These are phyloP conservation scores for Dicrurus megarhynchus DNA, from an alignment of 2,113 vertebrate genomes.

Conservation along the genomic window DNA sequence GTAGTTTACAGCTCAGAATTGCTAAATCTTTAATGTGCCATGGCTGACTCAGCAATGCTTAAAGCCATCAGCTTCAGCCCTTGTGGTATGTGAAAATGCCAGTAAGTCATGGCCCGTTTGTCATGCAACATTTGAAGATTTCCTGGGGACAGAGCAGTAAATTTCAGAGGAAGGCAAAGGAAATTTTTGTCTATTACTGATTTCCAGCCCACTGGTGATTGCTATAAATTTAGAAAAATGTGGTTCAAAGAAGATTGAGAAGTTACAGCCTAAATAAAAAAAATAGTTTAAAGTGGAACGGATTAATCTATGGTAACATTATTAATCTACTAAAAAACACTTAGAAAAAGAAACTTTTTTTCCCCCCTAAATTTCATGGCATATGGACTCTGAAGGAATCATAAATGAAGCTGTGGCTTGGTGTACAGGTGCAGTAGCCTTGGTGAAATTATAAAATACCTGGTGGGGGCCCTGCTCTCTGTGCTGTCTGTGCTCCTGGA, in stretches of 20 bases:
- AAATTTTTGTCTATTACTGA: background rate
- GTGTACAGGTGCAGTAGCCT: background rate
- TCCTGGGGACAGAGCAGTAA: conserved; percentile 5
- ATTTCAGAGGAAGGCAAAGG: background rate
- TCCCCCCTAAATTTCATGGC: background rate
- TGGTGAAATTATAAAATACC: background rate
- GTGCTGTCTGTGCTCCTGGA: background rate
- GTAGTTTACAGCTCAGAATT: background rate
- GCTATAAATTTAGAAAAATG: background rate
- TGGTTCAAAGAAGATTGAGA: background rate
- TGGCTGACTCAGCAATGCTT: conserved; percentile 2
- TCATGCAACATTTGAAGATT: background rate
- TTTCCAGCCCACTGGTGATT: background rate
- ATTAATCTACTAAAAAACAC: background rate
- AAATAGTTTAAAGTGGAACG: background rate
- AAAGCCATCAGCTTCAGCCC: background rate
- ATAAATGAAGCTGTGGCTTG: background rate
- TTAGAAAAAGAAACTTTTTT: background rate
- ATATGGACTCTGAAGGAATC: background rate
- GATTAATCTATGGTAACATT: background rate
- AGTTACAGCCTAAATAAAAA: background rate
- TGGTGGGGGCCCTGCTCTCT: background rate
- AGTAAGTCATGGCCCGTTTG: background rate
- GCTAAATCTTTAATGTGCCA: background rate
- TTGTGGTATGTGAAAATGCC: background rate